These are phyloP conservation scores for Catagonus wagneri DNA, from an alignment of 2,113 vertebrate genomes.

Conservation along the genomic window DNA sequence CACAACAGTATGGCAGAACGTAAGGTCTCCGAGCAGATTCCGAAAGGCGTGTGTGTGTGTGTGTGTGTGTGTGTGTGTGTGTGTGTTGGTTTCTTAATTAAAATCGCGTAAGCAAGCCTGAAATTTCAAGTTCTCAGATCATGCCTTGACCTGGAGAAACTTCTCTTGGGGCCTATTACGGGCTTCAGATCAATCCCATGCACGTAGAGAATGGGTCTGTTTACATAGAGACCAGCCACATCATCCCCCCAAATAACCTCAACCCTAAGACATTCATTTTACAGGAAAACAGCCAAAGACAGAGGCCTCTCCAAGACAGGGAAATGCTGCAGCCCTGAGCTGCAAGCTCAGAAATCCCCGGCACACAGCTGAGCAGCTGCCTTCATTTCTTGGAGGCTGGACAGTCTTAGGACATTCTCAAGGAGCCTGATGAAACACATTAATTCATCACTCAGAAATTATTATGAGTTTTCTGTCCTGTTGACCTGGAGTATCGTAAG, in stretches of 20 bases:
- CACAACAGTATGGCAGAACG: neutral
- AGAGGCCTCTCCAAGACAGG: neutral
- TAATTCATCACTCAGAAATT: constrained; percentile 35
- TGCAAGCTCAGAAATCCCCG: neutral
- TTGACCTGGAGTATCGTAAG: neutral
- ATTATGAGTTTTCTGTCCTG: constrained; percentile 18
- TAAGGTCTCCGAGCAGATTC: neutral
- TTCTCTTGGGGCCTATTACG: neutral
- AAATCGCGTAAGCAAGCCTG: constrained; percentile 41
- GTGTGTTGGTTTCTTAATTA: constrained; percentile 29
- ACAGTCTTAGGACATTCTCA: neutral
- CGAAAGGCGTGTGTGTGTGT: neutral
- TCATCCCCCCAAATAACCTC: constrained; percentile 50
- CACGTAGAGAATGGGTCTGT: constrained; percentile 6
- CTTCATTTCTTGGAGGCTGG: neutral
- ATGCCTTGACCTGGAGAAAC: constrained; percentile 34
- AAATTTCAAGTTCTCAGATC: constrained; percentile 46
- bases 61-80: too few species aligned
- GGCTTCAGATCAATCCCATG: neutral
- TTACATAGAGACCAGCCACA: constrained; percentile 69
- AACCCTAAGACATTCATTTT: neutral
- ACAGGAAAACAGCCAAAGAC: constrained; percentile 12
- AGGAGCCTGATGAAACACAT: neutral
- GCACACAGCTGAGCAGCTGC: neutral
- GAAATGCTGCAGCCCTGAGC: neutral